Base-by-base conservation (phyloP, 2,888 invertebrate genomes). In the Spialia ferax region DNA sequence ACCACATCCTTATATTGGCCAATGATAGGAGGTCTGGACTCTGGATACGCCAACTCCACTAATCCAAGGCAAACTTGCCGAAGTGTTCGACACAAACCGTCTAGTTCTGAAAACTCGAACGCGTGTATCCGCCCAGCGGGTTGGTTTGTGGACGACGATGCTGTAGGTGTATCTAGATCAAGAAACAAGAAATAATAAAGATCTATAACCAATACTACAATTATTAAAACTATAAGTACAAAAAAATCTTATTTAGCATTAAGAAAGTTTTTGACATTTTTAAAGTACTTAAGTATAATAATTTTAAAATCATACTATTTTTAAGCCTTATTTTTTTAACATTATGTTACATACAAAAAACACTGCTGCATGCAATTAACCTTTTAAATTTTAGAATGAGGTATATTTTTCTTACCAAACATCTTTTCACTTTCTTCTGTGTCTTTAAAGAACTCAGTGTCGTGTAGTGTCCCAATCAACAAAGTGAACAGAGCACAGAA, bases 21-120 rank as follows among this genome's bases (percentile, higher is more conserved):
- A 20, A 94, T 87, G 0, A 95, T 89, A 6, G 94, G 93, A 0
- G 95, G 95, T 72, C 96, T 91, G 0, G 96, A 95, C 78, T 97
- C 97, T 0, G 98, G 98, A 81, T 97, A 97, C 0, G 98, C 98
- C 59, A 98, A 90, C 81, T 98, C 97, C 8, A 98, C 97, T 10
- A 98, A 93, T 0, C 98, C 98, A 18, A 98, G 91, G 77, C 97
- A 97, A 5, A 97, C 96, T 71, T 97, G 97, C 63, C 97, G 96
- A 38, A 98, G 84, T 0, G 95, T 95, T 63, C 96, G 95, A 63
- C 96, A 96, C 75, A 98, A 92, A 3, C 95, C 95, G 6, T 96
- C 95, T 64, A 98, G 89, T 80, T 97, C 97, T 0, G 94, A 88
- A 70, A 97, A 95, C n/a, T 95, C 95, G 81, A 98, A 98, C 0